Evolutionary conservation across 2,797 vertebrate species (phyloP), one percentile per base, ranked within the genome.

Genomic region (Rhinogobio ventralis): DNA sequence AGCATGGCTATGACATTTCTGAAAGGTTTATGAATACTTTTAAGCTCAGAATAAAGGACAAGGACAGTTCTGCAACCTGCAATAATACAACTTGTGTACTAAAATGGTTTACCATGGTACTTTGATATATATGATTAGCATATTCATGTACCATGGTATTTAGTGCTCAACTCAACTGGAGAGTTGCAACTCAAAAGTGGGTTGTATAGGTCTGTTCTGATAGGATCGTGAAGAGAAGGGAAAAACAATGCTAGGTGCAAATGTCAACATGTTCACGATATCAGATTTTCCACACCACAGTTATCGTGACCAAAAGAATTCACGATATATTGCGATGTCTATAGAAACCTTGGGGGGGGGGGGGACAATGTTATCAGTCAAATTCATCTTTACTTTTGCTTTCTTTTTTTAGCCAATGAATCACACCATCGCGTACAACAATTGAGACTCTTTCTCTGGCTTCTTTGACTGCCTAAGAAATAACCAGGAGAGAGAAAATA

Each of bases 1-100:
- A 64, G 39, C 25, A 49, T 79, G 28, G 77, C 45, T 79, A 17
- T 66, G 60, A 42, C 23, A 57, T 69, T 81, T 57, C 33, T 81
- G 19, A 55, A 81, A 39, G 46, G 30, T 68, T 80, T 67, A n/a
- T 67, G 45, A 80, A 80, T 60, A 36, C 23, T 42, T 53, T 36
- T 55, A 69, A 20, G 9, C 33, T 53, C 23, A 81, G 66, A 69
- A 53, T 69, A 42, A 81, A 51, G 14, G 49, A 39, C 66, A 55
- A 55, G 28, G 45, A 3, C 28, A 36, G 30, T 46, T 10, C 28
- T 7, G 25, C 13, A 67, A n/a, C 62, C 28, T 66, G 19, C 11
- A 66, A 9, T 76, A 17, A 42, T 66, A 7, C 7, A 30, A 5
- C 23, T 49, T 53, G 45, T 36, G 64, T 23, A 11, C 19, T 39